Evolutionary conservation across 1,140 invertebrate genomes (phyloP).

Genomic region (Solenopsis fugax): DNA sequence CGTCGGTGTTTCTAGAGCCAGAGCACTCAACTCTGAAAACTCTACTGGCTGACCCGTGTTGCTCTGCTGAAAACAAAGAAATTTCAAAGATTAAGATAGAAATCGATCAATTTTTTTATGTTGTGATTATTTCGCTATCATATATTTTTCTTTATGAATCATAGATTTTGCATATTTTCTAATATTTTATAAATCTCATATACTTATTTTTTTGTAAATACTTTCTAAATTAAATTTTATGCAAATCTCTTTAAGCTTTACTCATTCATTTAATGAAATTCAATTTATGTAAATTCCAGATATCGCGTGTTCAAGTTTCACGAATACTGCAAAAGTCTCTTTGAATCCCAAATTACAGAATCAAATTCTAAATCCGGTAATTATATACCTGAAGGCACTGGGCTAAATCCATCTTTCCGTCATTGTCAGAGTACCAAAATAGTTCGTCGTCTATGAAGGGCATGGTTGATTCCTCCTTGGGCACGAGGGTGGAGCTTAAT

Average conservation of each 20-base stretch:
- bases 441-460: slow-evolving; percentile 97
- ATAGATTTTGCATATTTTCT: background rate
- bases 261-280: background rate
- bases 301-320: background rate
- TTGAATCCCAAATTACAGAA: background rate
- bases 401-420: slow-evolving; percentile 96
- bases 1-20: slow-evolving; percentile 81
- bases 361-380: background rate
- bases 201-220: background rate
- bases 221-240: background rate
- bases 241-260: background rate
- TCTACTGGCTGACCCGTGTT: slow-evolving; percentile 84
- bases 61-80: slow-evolving; percentile 79
- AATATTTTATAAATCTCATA: background rate
- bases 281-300: background rate
- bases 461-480: slow-evolving; percentile 89
- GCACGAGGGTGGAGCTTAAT: slow-evolving; percentile 85
- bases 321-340: background rate
- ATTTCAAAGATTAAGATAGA: background rate
- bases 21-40: slow-evolving; percentile 84
- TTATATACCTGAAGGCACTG: slow-evolving; percentile 92
- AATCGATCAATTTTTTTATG: background rate
- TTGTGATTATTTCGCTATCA: background rate
- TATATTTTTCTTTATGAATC: background rate
- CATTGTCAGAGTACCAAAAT: slow-evolving; percentile 96